A percentile compares a stretch with the other conserved stretches of the same genome.
Conservation (phyloP, 92 coral and sea anemone species). For the Zoanthus gigantus region DNA sequence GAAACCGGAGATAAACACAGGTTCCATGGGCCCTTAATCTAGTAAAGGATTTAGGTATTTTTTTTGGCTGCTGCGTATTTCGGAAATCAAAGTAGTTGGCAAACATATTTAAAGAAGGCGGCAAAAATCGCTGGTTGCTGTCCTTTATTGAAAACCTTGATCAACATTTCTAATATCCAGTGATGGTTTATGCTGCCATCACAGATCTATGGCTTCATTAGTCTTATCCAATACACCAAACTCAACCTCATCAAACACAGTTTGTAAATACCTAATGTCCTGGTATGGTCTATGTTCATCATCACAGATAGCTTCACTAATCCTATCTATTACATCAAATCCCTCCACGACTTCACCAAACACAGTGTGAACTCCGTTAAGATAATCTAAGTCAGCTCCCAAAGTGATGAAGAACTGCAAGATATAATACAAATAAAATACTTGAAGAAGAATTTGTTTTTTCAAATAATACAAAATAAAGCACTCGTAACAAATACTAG, state of each 20-base stretch:
- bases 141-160: no score
- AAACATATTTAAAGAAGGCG: no score
- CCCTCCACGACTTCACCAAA: slow-evolving; percentile 99
- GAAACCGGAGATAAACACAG: no score
- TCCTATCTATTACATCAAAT: slow-evolving; percentile 89
- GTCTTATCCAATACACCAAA: not conserved
- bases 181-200: slow-evolving; percentile 89
- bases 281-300: slow-evolving; percentile 94
- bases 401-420: slow-evolving; percentile 91
- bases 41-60: no score
- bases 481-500: no score
- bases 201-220: slow-evolving; percentile 79
- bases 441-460: not conserved
- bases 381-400: slow-evolving; percentile 86
- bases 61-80: no score
- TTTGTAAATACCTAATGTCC: slow-evolving; percentile 90
- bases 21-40: no score
- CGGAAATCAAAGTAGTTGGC: no score
- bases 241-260: slow-evolving; percentile 89
- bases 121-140: no score
- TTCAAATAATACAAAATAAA: not conserved
- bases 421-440: not conserved
- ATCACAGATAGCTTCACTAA: slow-evolving; percentile 95
- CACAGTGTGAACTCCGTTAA: slow-evolving; percentile 96
- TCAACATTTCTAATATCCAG: slow-evolving; percentile 81